These are phyloP conservation scores for Oligia fasciuncula DNA, from an alignment of 2,888 invertebrate genomes.

Conservation along the genomic window DNA sequence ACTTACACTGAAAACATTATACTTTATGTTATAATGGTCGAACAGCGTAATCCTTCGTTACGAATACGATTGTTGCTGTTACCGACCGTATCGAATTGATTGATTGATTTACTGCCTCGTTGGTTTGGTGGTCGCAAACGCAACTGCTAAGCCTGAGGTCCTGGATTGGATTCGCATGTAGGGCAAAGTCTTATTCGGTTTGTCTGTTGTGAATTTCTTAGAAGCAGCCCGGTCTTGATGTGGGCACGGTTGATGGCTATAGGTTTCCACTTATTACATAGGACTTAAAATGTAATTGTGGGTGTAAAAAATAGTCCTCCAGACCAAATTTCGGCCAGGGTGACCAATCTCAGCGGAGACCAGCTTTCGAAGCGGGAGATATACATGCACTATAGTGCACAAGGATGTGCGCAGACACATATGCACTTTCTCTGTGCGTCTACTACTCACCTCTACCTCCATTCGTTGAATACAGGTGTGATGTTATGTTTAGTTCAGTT, in stretches of 20 bases:
- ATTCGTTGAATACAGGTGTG: background rate
- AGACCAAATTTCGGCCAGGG: no score
- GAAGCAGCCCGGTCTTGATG: background rate
- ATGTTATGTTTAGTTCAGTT: background rate
- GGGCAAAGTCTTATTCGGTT: background rate
- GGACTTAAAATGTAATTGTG: background rate
- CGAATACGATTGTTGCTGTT: slow-evolving; percentile 5
- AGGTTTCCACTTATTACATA: background rate
- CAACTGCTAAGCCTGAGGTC: background rate
- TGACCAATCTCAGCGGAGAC: no score
- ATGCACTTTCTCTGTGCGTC: no score
- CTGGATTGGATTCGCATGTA: background rate
- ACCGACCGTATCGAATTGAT: slow-evolving; percentile 13
- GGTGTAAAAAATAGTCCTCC: background rate
- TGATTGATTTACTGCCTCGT: slow-evolving; percentile 19
- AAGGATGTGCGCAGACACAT: no score
- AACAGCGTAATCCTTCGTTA: slow-evolving; percentile 43
- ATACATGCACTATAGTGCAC: no score
- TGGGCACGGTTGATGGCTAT: background rate
- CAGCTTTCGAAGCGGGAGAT: no score
- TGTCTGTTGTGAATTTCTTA: background rate
- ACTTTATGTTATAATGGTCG: slow-evolving; percentile 39
- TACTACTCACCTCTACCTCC: background rate
- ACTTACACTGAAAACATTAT: slow-evolving; percentile 28
- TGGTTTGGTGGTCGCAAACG: background rate